Evolutionary conservation across 2,797 vertebrate genomes (phyloP).

Genomic region (Onychomys torridus): DNA sequence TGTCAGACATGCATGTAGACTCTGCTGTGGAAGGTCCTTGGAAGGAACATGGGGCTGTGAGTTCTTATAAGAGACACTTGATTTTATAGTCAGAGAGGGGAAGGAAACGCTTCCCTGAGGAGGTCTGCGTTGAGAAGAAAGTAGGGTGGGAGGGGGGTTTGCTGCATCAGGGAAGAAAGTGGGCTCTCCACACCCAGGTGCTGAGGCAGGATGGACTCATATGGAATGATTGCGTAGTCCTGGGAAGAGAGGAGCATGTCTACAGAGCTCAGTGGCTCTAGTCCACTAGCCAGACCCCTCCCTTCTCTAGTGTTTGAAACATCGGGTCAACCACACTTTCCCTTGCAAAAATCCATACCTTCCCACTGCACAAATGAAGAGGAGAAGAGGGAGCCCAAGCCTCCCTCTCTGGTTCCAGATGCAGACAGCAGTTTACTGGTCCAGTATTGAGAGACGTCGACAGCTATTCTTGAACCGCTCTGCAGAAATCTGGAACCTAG

Average conservation of each 20-base stretch:
- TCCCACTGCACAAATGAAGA: conserved; percentile 96
- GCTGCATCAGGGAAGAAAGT: not conserved
- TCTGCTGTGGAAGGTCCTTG: not conserved
- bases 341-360: conserved; percentile 95
- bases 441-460: conserved; percentile 90
- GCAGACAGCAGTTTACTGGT: conserved; percentile 86
- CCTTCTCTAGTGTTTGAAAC: conserved; percentile 91
- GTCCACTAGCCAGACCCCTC: conserved; percentile 81
- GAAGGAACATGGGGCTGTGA: not conserved
- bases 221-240: not conserved
- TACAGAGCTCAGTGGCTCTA: not conserved
- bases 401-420: conserved; percentile 91
- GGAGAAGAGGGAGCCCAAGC: conserved; percentile 93
- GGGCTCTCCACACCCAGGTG: not conserved
- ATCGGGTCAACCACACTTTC: conserved; percentile 93
- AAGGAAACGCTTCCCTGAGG: not conserved
- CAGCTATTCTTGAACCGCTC: conserved; percentile 95
- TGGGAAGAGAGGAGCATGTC: not conserved
- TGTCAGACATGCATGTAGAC: not conserved
- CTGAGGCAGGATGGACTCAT: not conserved
- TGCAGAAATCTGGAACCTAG: conserved; percentile 94
- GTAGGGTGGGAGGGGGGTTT: not conserved
- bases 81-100: not conserved
- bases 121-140: not conserved
- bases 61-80: not conserved